These are phyloP conservation scores for Grallaria varia DNA, from an alignment of 2,113 vertebrate genomes.

Conservation along the genomic window DNA sequence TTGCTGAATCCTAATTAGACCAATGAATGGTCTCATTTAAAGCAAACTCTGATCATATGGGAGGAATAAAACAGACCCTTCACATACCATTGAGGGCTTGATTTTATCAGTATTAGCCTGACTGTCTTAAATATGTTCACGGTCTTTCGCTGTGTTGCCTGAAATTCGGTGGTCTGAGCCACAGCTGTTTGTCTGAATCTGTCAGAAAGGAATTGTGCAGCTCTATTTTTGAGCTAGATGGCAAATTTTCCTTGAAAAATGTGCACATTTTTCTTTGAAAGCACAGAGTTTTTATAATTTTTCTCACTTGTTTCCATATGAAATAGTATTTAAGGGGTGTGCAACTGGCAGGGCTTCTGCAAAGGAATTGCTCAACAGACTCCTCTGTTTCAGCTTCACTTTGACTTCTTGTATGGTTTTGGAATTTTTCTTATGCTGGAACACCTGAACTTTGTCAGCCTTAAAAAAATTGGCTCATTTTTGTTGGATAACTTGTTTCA, in stretches of 20 bases:
- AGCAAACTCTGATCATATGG: background rate
- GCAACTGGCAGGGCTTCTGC: background rate
- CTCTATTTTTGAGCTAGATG: background rate
- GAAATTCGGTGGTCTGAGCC: background rate
- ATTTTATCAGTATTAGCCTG: background rate
- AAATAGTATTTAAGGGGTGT: background rate
- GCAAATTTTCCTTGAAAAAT: background rate
- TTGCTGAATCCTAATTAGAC: slow-evolving; percentile 34
- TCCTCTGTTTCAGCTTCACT: background rate
- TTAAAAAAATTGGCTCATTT: background rate
- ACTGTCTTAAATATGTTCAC: background rate
- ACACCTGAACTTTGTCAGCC: background rate
- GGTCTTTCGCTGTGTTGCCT: background rate
- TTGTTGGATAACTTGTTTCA: background rate
- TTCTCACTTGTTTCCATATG: background rate
- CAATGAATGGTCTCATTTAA: slow-evolving; percentile 8
- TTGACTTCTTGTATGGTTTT: background rate
- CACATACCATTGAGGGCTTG: background rate
- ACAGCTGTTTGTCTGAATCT: background rate
- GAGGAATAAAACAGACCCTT: slow-evolving; percentile 20
- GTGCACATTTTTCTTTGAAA: background rate
- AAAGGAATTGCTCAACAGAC: background rate
- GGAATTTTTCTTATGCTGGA: background rate
- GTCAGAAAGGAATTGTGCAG: background rate
- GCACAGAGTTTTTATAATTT: background rate